Evolutionary conservation across 2,113 vertebrate genomes (phyloP).

Genomic region (Platichthys flesus): DNA sequence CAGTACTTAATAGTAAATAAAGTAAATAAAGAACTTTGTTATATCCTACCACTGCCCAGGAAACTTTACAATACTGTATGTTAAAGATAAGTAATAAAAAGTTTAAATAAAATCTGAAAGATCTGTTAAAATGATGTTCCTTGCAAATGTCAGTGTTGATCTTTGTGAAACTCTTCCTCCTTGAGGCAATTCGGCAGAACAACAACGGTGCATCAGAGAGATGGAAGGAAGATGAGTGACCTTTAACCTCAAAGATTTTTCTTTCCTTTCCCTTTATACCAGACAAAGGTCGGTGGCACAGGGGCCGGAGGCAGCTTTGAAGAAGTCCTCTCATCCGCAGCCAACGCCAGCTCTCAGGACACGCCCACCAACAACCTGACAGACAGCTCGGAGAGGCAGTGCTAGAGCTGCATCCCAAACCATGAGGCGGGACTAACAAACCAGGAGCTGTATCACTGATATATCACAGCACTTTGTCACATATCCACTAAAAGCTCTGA

Average conservation of each 20-base stretch:
- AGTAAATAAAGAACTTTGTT: too few relatives aligned
- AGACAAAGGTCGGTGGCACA: conserved; percentile 91
- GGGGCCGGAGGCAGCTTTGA: conserved; percentile 90
- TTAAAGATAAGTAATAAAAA: too few relatives aligned
- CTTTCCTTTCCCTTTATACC: conserved; percentile 8
- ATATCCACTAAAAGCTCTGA: conserved; percentile 20
- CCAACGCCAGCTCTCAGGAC: conserved; percentile 91
- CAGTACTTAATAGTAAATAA: too few relatives aligned
- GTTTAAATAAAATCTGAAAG: not conserved
- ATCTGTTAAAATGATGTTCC: not conserved
- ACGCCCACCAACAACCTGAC: conserved; percentile 77
- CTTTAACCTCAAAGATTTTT: conserved; percentile 7
- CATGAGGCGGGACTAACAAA: conserved; percentile 14
- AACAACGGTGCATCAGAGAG: not conserved
- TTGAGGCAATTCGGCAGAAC: not conserved
- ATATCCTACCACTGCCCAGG: too few relatives aligned
- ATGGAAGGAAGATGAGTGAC: too few relatives aligned
- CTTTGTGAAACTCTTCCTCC: conserved; percentile 14
- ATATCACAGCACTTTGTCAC: conserved; percentile 12
- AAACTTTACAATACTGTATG: too few relatives aligned
- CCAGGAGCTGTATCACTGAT: conserved; percentile 28
- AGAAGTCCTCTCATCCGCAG: conserved; percentile 94
- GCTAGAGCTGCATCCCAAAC: conserved; percentile 70
- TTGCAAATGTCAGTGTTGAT: too few relatives aligned
- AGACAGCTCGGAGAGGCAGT: conserved; percentile 82